These are phyloP conservation scores for Keiferia lycopersicella DNA, from an alignment of 2,888 invertebrate genomes.

Conservation along the genomic window DNA sequence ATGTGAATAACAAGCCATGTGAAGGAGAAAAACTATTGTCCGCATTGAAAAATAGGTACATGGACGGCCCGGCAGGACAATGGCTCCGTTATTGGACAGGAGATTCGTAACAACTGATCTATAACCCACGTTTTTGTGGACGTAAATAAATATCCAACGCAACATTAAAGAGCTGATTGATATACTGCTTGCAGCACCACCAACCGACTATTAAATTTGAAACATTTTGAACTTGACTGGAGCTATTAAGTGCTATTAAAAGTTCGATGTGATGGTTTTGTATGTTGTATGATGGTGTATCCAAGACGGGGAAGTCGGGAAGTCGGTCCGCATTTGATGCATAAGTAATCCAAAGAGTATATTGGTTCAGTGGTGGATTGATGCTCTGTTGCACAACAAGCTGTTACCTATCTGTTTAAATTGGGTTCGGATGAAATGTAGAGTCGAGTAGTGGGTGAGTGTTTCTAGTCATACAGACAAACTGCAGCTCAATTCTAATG, in stretches of 20 bases:
- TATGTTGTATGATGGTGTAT: no score
- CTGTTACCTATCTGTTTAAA: constrained; percentile 75
- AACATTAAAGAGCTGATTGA: constrained; percentile 50
- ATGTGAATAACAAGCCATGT: neutral
- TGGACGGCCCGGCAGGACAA: constrained; percentile 26
- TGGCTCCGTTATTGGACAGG: constrained; percentile 25
- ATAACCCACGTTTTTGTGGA: constrained; percentile 26
- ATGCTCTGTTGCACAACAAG: constrained; percentile 73
- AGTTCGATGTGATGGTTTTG: constrained; percentile 52
- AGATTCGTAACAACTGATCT: constrained; percentile 27
- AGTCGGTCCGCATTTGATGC: constrained; percentile 73
- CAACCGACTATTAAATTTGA: constrained; percentile 48
- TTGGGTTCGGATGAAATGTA: constrained; percentile 68
- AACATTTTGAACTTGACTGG: constrained; percentile 56
- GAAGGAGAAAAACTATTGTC: constrained; percentile 19
- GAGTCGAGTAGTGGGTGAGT: constrained; percentile 5
- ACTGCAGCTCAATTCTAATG: constrained; percentile 5
- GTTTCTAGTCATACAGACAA: constrained; percentile 38
- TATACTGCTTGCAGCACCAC: constrained; percentile 44
- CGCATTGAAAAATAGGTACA: constrained; percentile 24
- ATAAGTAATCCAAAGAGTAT: constrained; percentile 75
- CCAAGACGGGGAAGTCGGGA: constrained; percentile 41
- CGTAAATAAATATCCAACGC: constrained; percentile 34
- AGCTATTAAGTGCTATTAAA: constrained; percentile 59
- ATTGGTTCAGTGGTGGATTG: constrained; percentile 65